Evolutionary conservation across 2,113 vertebrate species (phyloP).

Genomic region (Zootoca vivipara): DNA sequence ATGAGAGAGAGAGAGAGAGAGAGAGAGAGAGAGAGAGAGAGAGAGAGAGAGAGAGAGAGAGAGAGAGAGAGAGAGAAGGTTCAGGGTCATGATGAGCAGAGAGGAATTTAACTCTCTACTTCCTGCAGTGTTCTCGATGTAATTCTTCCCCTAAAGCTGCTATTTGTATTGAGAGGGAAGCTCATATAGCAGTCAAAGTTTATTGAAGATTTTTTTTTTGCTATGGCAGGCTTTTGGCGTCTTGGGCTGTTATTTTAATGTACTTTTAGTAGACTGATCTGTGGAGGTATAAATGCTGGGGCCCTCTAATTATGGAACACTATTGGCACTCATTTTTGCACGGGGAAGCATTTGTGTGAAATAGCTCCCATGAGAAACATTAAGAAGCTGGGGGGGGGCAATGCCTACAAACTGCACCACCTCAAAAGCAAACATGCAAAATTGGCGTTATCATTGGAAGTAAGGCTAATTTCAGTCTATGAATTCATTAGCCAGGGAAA

Average conservation of each 20-base stretch:
- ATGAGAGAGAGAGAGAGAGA: too few species aligned
- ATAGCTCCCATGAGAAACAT: background rate
- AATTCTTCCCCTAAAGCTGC: background rate
- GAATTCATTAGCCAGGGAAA: background rate
- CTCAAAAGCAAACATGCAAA: background rate
- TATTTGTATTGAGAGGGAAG: background rate
- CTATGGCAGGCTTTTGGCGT: background rate
- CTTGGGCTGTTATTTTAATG: background rate
- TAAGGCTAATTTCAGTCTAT: background rate
- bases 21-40: too few species aligned
- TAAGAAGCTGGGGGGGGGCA: background rate
- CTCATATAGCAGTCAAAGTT: background rate
- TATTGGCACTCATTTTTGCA: background rate
- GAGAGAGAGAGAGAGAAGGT: too few species aligned
- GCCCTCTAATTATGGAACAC: background rate
- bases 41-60: too few species aligned
- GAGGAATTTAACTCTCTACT: background rate
- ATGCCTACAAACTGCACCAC: background rate
- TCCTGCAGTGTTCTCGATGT: background rate
- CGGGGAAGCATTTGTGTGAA: background rate
- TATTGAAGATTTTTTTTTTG: background rate
- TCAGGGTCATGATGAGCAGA: background rate
- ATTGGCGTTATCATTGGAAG: rapidly evolving
- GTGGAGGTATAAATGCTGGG: background rate
- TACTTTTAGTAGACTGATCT: background rate